Evolutionary conservation across 92 coral and sea anemone species (phyloP), one percentile per base, ranked within the genome.

Genomic region (Micromussa lordhowensis): DNA sequence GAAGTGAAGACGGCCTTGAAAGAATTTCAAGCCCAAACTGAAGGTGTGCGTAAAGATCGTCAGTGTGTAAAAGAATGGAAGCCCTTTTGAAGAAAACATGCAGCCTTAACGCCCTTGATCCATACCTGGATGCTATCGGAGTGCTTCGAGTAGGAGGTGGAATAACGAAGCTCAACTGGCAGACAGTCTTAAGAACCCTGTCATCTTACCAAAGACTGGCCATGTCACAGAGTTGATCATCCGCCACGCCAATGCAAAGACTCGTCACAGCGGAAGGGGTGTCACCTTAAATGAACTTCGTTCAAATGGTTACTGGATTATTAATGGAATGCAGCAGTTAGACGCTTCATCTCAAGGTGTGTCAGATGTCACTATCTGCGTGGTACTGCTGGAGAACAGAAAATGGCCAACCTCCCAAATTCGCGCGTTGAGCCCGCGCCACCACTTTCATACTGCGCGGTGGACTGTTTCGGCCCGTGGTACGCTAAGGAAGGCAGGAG

Each of bases 111-210:
- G 18, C 92, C 19, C 58, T 84, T 26, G 85, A 83, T 84, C 92
- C 92, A 17, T 89, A 21, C 88, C 16, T 83, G 38, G 79, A 89
- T 89, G 11, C n/a, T 4, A 54, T 22, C 18, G 79, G 92, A 7
- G 38, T 83, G n/a, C 51, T 89, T 59, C 75, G 88, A 69, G 88
- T 89, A 9, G 92, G 88, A 38, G 88, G 88, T 28, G 51, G 83
- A 81, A 82, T 82, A 58, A 88, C 14, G 88, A 82, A 49, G 88
- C 91, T 17, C 59, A 69, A 69, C 58, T 87, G 64, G 4, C 69
- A 48, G 89, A 77, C 24, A 32, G 14, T 15, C 86, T 88, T 22
- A 88, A 88, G 69, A 73, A 19, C 32, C 91, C 88, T 32, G 78
- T 82, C 49, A 82, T 88, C 8, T 51, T 82, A 35, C 91, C 88